phyloP scores from a whole-genome alignment of 2,888 invertebrate genomes.

The Athetis lepigone region DNA sequence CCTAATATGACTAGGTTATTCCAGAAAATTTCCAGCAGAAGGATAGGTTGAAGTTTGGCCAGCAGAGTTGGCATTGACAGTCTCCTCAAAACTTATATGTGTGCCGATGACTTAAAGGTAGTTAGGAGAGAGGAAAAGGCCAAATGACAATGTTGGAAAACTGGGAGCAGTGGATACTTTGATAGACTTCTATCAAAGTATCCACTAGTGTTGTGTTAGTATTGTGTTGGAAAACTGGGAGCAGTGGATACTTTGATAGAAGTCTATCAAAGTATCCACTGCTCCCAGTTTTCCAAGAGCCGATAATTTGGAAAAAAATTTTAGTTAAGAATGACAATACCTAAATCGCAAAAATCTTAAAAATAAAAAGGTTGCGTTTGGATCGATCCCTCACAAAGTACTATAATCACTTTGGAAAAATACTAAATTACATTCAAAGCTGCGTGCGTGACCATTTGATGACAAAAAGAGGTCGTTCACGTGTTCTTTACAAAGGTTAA shows the following conservation, averaged over 20 bases:
- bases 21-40: not conserved
- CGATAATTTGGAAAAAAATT: not conserved
- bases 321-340: not conserved
- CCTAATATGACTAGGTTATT: no score
- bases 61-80: not conserved
- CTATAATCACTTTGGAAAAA: slow-evolving; percentile 21
- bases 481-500: slow-evolving; percentile 70
- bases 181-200: no score
- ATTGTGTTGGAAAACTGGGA: not conserved
- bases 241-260: not conserved
- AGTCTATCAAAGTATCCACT: no score
- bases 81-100: not conserved
- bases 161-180: not conserved
- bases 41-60: not conserved
- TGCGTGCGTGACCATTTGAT: slow-evolving; percentile 22
- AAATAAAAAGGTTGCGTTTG: not conserved
- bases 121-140: no score
- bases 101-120: not conserved
- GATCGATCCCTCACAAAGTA: slow-evolving; percentile 12
- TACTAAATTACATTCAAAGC: slow-evolving; percentile 8
- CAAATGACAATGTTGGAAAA: not conserved
- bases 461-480: slow-evolving; percentile 52
- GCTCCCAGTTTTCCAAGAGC: no score
- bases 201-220: no score
- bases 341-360: not conserved